These are phyloP conservation scores for Scomber colias DNA, from an alignment of 2,113 vertebrate genomes.

Conservation along the genomic window DNA sequence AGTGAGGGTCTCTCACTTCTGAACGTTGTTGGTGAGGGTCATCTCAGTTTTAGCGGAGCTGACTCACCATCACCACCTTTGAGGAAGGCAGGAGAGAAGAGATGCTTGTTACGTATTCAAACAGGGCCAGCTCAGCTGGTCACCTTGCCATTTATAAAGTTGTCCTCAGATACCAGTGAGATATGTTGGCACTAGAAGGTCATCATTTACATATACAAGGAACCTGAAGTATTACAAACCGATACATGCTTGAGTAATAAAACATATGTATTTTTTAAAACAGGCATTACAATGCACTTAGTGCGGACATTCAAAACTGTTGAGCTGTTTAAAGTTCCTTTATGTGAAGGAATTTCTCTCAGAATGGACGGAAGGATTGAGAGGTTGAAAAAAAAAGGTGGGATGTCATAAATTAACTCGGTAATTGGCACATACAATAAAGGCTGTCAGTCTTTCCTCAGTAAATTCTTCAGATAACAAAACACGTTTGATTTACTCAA, in stretches of 20 bases:
- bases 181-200: conserved; percentile 81
- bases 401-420: conserved; percentile 57
- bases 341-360: conserved; percentile 66
- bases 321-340: conserved; percentile 79
- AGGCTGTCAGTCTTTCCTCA: conserved; percentile 73
- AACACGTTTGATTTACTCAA: conserved; percentile 62
- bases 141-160: conserved; percentile 77
- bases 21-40: conserved; percentile 22
- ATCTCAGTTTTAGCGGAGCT: conserved; percentile 3
- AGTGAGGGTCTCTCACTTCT: conserved; percentile 34
- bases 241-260: conserved; percentile 84
- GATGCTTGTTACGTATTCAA: conserved; percentile 65
- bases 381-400: conserved; percentile 47
- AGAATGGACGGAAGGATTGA: conserved; percentile 68
- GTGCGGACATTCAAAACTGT: conserved; percentile 86
- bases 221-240: conserved; percentile 82
- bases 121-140: conserved; percentile 70
- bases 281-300: conserved; percentile 87
- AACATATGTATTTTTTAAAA: conserved; percentile 80
- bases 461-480: conserved; percentile 47
- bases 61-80: conserved; percentile 32
- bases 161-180: conserved; percentile 79
- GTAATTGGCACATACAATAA: conserved; percentile 79
- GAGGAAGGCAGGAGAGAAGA: conserved; percentile 53
- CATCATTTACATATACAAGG: conserved; percentile 81